Percentiles rank a stretch among this genome's conserved stretches.
Evolutionary conservation across 2,797 vertebrate genomes (phyloP).

Genomic region (Delichon dasypus): DNA sequence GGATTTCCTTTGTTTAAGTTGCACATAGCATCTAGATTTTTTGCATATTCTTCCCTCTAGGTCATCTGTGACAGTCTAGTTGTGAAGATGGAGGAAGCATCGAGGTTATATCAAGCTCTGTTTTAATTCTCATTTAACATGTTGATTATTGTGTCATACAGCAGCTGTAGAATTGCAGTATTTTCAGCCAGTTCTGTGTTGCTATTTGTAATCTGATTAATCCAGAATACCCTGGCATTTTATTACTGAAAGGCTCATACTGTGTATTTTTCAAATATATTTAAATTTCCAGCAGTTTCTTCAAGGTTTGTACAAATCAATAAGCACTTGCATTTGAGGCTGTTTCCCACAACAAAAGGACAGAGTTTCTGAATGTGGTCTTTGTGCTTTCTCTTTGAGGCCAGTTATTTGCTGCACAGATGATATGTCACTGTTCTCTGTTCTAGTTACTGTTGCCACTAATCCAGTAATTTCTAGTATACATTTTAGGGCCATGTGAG

Average conservation of each 20-base stretch:
- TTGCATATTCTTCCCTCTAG: background rate
- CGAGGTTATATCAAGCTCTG: background rate
- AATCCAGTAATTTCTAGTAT: background rate
- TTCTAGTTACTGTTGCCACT: background rate
- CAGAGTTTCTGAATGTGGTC: background rate
- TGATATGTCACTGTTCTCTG: background rate
- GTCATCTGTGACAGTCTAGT: background rate
- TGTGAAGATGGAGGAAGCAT: background rate
- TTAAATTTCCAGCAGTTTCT: background rate
- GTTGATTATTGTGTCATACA: background rate
- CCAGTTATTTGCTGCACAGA: background rate
- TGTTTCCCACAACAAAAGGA: slow-evolving; percentile 13
- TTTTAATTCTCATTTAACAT: background rate
- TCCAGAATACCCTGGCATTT: background rate
- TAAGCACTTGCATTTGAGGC: background rate
- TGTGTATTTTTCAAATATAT: background rate
- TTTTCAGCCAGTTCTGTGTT: background rate
- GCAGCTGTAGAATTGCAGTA: background rate
- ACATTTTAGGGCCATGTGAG: background rate
- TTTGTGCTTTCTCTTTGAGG: slow-evolving; percentile 25
- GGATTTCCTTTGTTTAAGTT: background rate
- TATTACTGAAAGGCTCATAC: background rate
- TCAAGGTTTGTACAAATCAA: background rate
- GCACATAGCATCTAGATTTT: background rate
- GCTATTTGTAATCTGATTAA: background rate